Percentiles rank a stretch among this genome's conserved stretches.
These are phyloP conservation scores for Gastrophryne carolinensis DNA, from an alignment of 2,797 vertebrate species.

Conservation along the genomic window DNA sequence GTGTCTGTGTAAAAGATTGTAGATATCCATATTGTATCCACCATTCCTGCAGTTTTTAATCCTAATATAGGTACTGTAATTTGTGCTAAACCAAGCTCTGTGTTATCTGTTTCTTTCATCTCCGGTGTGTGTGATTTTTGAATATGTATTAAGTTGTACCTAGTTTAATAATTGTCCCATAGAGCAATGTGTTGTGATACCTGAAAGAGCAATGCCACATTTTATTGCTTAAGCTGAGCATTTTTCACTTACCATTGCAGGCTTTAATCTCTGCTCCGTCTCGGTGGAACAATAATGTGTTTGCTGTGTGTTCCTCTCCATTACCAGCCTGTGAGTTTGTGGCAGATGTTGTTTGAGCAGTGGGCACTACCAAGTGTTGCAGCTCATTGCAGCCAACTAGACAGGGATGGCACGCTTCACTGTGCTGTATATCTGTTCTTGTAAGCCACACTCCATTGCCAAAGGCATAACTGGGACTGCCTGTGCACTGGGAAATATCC, in stretches of 20 bases:
- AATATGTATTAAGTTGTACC: background rate
- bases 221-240: background rate
- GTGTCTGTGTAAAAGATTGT: no score
- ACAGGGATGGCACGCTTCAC: background rate
- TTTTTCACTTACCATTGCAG: background rate
- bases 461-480: background rate
- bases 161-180: background rate
- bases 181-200: background rate
- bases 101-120: no score
- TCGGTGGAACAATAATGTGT: slow-evolving; percentile 13
- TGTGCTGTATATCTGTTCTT: background rate
- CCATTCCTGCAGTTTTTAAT: no score
- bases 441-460: background rate
- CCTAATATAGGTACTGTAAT: no score
- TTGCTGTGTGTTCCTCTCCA: slow-evolving; percentile 1
- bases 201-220: background rate
- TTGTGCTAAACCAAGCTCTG: no score
- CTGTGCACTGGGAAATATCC: background rate
- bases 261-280: background rate
- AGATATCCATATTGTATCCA: no score
- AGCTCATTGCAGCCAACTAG: slow-evolving; percentile 2
- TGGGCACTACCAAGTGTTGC: slow-evolving; percentile 19
- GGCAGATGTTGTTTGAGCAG: slow-evolving; percentile 38
- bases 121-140: background rate
- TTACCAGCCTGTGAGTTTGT: background rate